Percentiles rank a stretch among this genome's conserved stretches.
Conservation (phyloP, 2,888 invertebrate species). For the Troides helena region DNA sequence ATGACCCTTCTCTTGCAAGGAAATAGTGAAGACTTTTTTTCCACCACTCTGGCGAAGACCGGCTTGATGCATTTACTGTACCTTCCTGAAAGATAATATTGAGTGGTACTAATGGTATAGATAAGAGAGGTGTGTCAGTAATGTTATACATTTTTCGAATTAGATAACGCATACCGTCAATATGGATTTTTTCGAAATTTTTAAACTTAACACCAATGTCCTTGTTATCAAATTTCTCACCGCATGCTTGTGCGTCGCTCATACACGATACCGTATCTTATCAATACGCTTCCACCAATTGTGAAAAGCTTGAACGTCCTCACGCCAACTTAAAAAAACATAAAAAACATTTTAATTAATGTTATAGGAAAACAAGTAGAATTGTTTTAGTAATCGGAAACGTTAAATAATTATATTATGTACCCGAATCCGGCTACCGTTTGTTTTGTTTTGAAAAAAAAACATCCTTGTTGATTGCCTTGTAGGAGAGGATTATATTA, state of each 20-base stretch:
- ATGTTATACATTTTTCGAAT: background rate
- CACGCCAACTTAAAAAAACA: background rate
- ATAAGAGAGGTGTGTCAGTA: background rate
- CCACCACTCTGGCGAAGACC: no score
- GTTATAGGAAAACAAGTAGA: background rate
- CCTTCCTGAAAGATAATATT: no score
- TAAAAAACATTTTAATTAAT: background rate
- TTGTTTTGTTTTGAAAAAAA: no score
- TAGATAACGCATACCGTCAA: background rate
- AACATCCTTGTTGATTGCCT: no score
- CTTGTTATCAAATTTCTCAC: slow-evolving; percentile 19
- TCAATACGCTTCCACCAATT: slow-evolving; percentile 2
- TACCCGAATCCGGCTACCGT: no score
- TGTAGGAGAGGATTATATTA: no score
- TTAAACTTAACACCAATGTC: slow-evolving; percentile 7
- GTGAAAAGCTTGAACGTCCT: slow-evolving; percentile 17
- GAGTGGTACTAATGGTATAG: background rate
- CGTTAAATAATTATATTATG: no score
- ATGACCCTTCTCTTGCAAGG: no score
- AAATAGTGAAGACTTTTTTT: no score
- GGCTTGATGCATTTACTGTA: no score
- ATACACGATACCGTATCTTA: slow-evolving; percentile 12
- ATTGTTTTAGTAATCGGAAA: background rate
- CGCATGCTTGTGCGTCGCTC: slow-evolving; percentile 1
- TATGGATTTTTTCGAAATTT: background rate